phyloP scores from a whole-genome alignment of 2,797 vertebrate species.

The Sylvilagus floridanus region DNA sequence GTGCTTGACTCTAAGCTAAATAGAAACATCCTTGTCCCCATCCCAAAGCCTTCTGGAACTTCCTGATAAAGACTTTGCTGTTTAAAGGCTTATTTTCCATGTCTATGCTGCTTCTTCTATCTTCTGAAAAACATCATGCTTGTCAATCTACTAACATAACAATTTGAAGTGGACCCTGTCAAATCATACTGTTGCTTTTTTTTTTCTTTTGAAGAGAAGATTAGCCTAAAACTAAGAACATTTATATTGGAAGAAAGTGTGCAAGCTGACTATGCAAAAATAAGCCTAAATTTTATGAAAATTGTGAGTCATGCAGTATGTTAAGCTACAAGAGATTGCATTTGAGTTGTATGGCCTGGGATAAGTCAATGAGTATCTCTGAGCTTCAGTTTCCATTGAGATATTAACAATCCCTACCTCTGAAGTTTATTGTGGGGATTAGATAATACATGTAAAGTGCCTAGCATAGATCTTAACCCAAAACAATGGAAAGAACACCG shows the following conservation, averaged over 20 bases:
- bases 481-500: neutral
- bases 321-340: neutral
- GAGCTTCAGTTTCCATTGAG: neutral
- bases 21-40: neutral
- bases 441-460: neutral
- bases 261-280: neutral
- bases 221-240: neutral
- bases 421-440: neutral
- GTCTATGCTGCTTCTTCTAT: neutral
- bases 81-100: neutral
- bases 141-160: neutral
- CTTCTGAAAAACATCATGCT: constrained; percentile 37
- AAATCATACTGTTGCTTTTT: constrained; percentile 19
- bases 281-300: neutral
- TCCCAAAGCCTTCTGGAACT: neutral
- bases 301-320: neutral
- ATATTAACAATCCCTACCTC: neutral
- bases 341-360: neutral
- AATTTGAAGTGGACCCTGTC: neutral
- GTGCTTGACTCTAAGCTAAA: neutral
- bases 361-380: constrained; percentile 32
- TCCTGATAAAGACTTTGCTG: neutral
- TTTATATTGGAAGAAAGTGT: neutral
- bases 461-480: neutral
- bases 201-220: neutral